A percentile compares a stretch with the other conserved stretches of the same genome.
Evolutionary conservation across 2,113 vertebrate genomes (phyloP).

Genomic region (Candoia aspera): DNA sequence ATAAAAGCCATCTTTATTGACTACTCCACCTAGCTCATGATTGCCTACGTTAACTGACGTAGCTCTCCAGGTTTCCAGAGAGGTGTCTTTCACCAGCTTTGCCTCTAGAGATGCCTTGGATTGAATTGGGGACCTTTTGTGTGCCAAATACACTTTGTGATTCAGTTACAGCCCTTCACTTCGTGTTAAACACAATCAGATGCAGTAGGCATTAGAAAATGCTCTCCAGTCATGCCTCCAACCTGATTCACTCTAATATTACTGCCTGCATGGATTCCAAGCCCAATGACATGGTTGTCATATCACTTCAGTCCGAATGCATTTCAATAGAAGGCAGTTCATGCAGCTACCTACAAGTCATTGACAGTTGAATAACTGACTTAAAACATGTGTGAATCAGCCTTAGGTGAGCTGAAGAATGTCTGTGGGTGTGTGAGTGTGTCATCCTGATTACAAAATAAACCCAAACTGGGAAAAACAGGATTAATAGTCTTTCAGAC

Average conservation of each 20-base stretch:
- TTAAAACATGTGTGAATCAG: background rate
- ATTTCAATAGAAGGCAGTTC: background rate
- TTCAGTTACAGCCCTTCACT: background rate
- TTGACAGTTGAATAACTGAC: background rate
- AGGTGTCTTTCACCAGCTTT: background rate
- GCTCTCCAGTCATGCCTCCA: background rate
- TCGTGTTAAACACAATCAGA: background rate
- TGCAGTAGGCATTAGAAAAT: no score
- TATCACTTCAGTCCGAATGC: background rate
- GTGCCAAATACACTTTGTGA: background rate
- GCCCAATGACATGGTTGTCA: background rate
- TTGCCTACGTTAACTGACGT: background rate
- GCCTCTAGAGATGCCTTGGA: background rate
- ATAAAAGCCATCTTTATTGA: background rate
- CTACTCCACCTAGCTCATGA: background rate
- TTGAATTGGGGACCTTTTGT: background rate
- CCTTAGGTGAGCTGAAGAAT: background rate
- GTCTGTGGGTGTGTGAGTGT: background rate
- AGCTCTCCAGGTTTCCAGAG: background rate
- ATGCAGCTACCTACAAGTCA: background rate
- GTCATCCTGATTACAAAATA: background rate
- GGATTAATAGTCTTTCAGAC: background rate
- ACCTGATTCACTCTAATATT: background rate
- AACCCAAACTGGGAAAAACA: background rate
- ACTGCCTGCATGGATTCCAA: background rate